Base-by-base conservation (phyloP, 2,113 vertebrate genomes). In the Gadus chalcogrammus region DNA sequence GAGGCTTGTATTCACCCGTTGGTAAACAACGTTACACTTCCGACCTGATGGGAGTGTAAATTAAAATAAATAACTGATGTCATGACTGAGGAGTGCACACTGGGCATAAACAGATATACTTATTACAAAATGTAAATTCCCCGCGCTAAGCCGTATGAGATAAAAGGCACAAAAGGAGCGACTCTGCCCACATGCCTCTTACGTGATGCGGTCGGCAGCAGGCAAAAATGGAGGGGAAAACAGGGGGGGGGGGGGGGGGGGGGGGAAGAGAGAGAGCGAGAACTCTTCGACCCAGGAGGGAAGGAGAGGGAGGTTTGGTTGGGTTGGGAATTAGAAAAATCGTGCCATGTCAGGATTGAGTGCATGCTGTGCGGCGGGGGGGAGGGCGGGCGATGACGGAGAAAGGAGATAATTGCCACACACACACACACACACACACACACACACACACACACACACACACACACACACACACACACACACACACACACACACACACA, bases 281-380 rank as follows among this genome's bases (percentile, higher is more conserved):
- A 74, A 72, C 79, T 79, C 72, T 83, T 73, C 82, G 78, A 82
- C 82, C 78, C 86, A 79, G 85, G 79, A 79, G 71, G 82, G 79
- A 79, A 85, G 72, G 72, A 17, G 70, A 20, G 17, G 63, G 61
- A 27, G 8, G 7, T 12, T 12, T 22, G 7, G 16, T 16, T 20
- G 61, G 61, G 18, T 15, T 73, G 72, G 68, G 85, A 84, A 88
- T 88, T 85, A 88, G 81, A 83, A 86, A 87, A 86, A 87, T 87
- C 88, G 82, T 89, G 88, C 86, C 80, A 84, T 87, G 85, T 88
- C 82, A 86, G 87, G 84, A 89, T 87, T 89, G 87, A 70, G 85
- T 80, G 76, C 88, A 76, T 75, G 84, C 84, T 89, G 85, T 79
- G 87, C 73, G 79, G 76, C 65, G 53, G 70, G 38, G 61, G 16